A percentile compares a stretch with the other conserved stretches of the same genome.
phyloP scores from a whole-genome alignment of 2,113 vertebrate species.

The Siniperca chuatsi region DNA sequence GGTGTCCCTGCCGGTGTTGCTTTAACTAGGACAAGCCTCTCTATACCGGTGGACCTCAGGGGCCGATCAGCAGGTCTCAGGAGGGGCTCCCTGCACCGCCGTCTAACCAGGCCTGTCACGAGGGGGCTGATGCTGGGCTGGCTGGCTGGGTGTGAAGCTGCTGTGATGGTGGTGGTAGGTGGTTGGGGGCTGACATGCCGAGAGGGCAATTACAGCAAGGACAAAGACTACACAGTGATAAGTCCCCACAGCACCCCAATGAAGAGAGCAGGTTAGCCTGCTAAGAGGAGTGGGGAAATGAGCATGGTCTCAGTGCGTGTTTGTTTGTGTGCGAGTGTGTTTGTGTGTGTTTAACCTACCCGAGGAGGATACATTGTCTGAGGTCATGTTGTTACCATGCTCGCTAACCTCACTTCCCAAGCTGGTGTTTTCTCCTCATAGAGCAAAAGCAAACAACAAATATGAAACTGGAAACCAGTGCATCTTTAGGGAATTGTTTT shows the following conservation, averaged over 20 bases:
- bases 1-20: conserved; percentile 73
- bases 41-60: conserved; percentile 75
- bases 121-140: conserved; percentile 74
- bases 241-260: conserved; percentile 87
- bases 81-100: conserved; percentile 75
- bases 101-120: conserved; percentile 80
- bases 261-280: conserved; percentile 83
- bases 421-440: conserved; percentile 49
- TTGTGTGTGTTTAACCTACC: conserved; percentile 79
- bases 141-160: conserved; percentile 69
- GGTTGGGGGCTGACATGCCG: conserved; percentile 83
- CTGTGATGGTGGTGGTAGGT: conserved; percentile 60
- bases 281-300: conserved; percentile 80
- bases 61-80: conserved; percentile 83
- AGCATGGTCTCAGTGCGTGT: conserved; percentile 65
- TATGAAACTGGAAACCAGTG: conserved; percentile 68
- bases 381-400: conserved; percentile 75
- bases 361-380: conserved; percentile 76
- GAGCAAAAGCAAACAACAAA: conserved; percentile 74
- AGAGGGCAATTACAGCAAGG: conserved; percentile 89
- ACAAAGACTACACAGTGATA: conserved; percentile 85
- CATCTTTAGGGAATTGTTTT: conserved; percentile 69
- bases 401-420: conserved; percentile 69
- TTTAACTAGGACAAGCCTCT: conserved; percentile 83
- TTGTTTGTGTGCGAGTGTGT: conserved; percentile 61